Percentiles rank a stretch among this genome's conserved stretches.
phyloP scores from a whole-genome alignment of 2,888 invertebrate genomes.

The Parnassius mnemosyne region DNA sequence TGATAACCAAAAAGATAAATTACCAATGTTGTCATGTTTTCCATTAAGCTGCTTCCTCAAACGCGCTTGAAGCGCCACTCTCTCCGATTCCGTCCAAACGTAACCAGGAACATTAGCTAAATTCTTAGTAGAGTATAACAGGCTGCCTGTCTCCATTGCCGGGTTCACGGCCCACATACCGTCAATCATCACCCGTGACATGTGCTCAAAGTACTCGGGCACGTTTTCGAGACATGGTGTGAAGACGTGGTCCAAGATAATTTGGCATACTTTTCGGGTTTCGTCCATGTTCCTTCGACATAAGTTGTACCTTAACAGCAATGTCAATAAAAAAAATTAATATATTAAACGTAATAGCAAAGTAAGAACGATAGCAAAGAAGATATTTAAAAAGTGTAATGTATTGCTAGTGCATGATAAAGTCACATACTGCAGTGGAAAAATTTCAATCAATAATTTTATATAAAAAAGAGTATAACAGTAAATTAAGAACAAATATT shows the following conservation, averaged over 20 bases:
- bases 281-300: constrained; percentile 80
- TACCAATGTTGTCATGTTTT: constrained; percentile 30
- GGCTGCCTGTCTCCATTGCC: constrained; percentile 70
- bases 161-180: constrained; percentile 86
- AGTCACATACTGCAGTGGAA: too few species aligned
- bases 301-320: constrained; percentile 77
- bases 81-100: constrained; percentile 42
- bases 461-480: too few species aligned
- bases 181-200: constrained; percentile 80
- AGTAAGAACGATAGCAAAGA: too few species aligned
- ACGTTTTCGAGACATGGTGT: constrained; percentile 75
- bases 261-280: constrained; percentile 75
- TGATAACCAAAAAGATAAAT: background rate
- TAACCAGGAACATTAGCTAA: constrained; percentile 70
- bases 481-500: too few species aligned
- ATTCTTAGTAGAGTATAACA: constrained; percentile 75
- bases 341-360: too few species aligned
- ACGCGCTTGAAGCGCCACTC: constrained; percentile 24
- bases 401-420: too few species aligned
- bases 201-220: constrained; percentile 76
- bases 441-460: too few species aligned
- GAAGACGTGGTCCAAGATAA: constrained; percentile 76
- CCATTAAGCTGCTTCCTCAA: constrained; percentile 28
- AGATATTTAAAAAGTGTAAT: too few species aligned
- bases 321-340: too few species aligned